These are phyloP conservation scores for Polydrusus tereticollis DNA, from an alignment of 2,888 invertebrate genomes.

Conservation along the genomic window DNA sequence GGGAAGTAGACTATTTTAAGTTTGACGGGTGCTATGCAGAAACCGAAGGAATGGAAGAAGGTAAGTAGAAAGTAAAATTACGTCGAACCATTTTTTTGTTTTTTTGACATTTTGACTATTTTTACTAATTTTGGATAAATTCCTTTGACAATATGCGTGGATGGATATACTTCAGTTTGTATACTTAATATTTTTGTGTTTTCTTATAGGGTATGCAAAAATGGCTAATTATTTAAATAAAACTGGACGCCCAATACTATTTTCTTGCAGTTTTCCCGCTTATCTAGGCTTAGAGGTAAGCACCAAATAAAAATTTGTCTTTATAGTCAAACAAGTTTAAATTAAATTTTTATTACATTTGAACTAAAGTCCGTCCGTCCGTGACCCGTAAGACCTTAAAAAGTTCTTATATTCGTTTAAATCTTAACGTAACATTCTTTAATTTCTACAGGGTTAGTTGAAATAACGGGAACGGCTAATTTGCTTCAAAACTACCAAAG, in stretches of 20 bases:
- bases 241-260: slow-evolving; percentile 81
- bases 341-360: too few species aligned
- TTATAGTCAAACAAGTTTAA: not conserved
- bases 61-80: slow-evolving; percentile 26
- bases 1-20: slow-evolving; percentile 86
- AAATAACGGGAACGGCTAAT: too few species aligned
- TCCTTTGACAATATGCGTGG: too few species aligned
- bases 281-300: slow-evolving; percentile 72
- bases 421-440: too few species aligned
- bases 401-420: too few species aligned
- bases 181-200: not conserved
- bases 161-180: not conserved
- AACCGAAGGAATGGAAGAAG: slow-evolving; percentile 69
- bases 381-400: too few species aligned
- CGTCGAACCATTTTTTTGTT: too few species aligned
- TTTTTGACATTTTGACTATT: too few species aligned
- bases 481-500: too few species aligned
- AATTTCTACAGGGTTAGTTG: too few species aligned
- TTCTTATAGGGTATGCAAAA: slow-evolving; percentile 74
- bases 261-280: slow-evolving; percentile 86
- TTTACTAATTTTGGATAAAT: too few species aligned
- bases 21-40: slow-evolving; percentile 83
- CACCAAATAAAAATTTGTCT: not conserved
- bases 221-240: slow-evolving; percentile 78
- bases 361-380: too few species aligned